Conservation (phyloP, 2,113 vertebrate species). For the Myrmecobius fasciatus region DNA sequence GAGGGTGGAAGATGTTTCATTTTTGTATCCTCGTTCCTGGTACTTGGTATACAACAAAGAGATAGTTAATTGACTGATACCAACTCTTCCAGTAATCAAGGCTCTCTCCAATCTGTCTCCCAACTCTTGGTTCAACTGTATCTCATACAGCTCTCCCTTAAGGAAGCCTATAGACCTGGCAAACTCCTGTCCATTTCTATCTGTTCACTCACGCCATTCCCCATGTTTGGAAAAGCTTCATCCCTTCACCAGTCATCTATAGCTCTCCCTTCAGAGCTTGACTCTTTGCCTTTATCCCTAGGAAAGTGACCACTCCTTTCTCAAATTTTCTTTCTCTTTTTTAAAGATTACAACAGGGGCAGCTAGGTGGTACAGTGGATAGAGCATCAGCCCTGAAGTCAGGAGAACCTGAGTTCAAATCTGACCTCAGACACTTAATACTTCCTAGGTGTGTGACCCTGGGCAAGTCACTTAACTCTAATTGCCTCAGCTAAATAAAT, state of each 20-base stretch:
- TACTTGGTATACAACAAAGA: background rate
- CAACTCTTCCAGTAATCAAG: background rate
- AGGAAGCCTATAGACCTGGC: background rate
- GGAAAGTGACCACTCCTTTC: background rate
- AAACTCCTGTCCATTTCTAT: background rate
- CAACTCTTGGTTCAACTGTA: background rate
- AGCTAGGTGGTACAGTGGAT: too few species aligned
- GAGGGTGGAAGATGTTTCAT: background rate
- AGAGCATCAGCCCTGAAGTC: too few species aligned
- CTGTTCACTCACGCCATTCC: too few species aligned
- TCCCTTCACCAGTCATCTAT: background rate
- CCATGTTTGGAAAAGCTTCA: background rate
- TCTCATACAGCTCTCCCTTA: background rate
- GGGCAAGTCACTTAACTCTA: too few species aligned
- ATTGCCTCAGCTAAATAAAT: too few species aligned
- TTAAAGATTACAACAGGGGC: background rate
- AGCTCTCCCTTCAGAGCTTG: background rate
- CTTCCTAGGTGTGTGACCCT: too few species aligned
- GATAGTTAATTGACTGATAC: background rate
- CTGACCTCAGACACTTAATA: too few species aligned
- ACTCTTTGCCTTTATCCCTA: background rate
- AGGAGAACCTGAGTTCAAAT: too few species aligned
- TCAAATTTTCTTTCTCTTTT: background rate
- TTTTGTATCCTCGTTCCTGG: background rate
- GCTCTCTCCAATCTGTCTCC: background rate